Evolutionary conservation across 2,797 vertebrate genomes (phyloP).

Genomic region (Vireo griseus): DNA sequence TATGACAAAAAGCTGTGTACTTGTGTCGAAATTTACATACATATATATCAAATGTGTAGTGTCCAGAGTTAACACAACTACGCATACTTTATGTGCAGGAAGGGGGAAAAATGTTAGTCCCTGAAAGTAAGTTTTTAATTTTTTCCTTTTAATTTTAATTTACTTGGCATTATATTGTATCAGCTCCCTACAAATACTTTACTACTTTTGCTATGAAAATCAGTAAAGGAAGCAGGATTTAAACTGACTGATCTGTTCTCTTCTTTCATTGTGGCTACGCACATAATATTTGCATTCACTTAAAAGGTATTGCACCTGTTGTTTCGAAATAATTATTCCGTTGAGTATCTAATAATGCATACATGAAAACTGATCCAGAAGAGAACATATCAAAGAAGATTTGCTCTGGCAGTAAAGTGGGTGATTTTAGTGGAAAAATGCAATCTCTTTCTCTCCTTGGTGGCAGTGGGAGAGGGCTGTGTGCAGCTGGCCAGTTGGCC

Average conservation of each 20-base stretch:
- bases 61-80: neutral
- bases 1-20: neutral
- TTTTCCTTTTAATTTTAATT: neutral
- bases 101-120: neutral
- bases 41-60: neutral
- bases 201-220: neutral
- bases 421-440: neutral
- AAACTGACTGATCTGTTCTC: neutral
- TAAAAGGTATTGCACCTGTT: neutral
- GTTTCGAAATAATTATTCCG: neutral
- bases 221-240: neutral
- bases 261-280: neutral
- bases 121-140: neutral
- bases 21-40: neutral
- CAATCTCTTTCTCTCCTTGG: neutral
- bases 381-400: neutral
- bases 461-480: neutral
- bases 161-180: neutral
- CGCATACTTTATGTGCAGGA: neutral
- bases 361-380: neutral
- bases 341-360: neutral
- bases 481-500: neutral
- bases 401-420: neutral
- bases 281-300: neutral
- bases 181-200: neutral